Evolutionary conservation across 2,113 vertebrate species (phyloP), one percentile per base, ranked within the genome.

Genomic region (Solea solea): DNA sequence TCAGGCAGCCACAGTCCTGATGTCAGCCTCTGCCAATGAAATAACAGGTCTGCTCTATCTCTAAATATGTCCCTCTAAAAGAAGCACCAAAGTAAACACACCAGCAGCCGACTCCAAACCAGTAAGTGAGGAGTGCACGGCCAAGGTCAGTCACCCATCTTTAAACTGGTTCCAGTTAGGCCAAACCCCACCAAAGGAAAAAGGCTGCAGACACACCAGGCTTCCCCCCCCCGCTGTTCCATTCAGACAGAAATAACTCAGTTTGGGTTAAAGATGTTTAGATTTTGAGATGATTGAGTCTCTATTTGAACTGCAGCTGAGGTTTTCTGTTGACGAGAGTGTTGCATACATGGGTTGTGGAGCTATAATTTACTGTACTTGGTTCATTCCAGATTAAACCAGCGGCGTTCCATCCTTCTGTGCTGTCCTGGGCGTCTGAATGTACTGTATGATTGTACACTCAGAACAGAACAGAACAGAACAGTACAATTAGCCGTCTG

Each of bases 51-150:
- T 90, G 80, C 25, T 86, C 72, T 25, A 10, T 77, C 63, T 82
- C 86, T 91, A 94, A 94, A 92, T 90, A 66, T 66, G 84, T 90
- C 88, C 57, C 69, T 91, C 91, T 92, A 88, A 91, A 93, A 93
- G 49, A 49, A 90, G 86, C 82, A 79, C 81, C 76, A 89, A 87
- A 90, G 83, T 91, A 90, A 93, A 93, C 84, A 90, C 15, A 65
- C 40, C 66, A 69, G 74, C 21, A 65, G 72, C 74, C 57, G 64
- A 79, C 51, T 89, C 72, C 86, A 90, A 81, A 89, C 88, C 88
- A 88, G 84, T 89, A 90, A 93, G 78, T 87, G 86, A 83, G 84
- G 88, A 89, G 82, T 88, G 48, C 80, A 39, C 41, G 72, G 66
- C 82, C 76, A 78, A 72, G 86, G 89, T 92, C 89, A 84, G 76